A percentile compares a stretch with the other conserved stretches of the same genome.
phyloP scores from a whole-genome alignment of 2,113 vertebrate species.

The Gasterosteus aculeatus region DNA sequence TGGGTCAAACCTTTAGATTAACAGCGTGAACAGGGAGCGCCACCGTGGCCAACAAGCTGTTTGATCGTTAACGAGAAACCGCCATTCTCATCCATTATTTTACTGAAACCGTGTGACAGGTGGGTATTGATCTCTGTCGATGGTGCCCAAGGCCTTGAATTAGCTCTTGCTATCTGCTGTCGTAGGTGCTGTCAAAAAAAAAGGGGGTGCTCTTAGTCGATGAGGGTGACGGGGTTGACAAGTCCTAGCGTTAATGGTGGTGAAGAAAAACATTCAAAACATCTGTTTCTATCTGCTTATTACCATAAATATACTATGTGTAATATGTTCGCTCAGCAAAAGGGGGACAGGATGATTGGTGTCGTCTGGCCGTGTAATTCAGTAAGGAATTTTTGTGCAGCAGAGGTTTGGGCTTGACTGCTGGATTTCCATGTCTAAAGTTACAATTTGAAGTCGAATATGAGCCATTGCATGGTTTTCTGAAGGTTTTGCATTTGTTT shows the following conservation, averaged over 20 bases:
- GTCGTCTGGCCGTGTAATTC: conserved; percentile 58
- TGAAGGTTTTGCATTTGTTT: neutral
- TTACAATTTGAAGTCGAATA: neutral
- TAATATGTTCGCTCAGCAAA: conserved; percentile 32
- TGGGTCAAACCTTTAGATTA: conserved; percentile 58
- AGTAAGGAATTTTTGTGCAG: conserved; percentile 36
- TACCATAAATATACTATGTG: conserved; percentile 38
- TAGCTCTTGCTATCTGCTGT: conserved; percentile 47
- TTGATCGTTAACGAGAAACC: conserved; percentile 47
- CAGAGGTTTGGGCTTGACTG: conserved; percentile 3
- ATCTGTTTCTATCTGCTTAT: conserved; percentile 14
- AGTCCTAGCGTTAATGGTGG: conserved; percentile 31
- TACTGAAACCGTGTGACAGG: conserved; percentile 15
- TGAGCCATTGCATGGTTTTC: neutral
- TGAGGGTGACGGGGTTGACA: conserved; percentile 29
- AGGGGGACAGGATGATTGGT: conserved; percentile 29
- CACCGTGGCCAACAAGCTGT: conserved; percentile 20
- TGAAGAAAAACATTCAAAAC: conserved; percentile 17
- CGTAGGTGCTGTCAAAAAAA: conserved; percentile 34
- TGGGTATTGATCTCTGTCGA: conserved; percentile 43
- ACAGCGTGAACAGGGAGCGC: conserved; percentile 5
- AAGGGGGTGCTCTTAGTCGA: conserved; percentile 11
- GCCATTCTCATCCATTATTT: conserved; percentile 31
- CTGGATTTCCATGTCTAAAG: conserved; percentile 4
- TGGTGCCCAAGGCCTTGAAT: conserved; percentile 42